A percentile compares a stretch with the other conserved stretches of the same genome.
phyloP scores from a whole-genome alignment of 2,797 vertebrate genomes.

The Holocentrus rufus region DNA sequence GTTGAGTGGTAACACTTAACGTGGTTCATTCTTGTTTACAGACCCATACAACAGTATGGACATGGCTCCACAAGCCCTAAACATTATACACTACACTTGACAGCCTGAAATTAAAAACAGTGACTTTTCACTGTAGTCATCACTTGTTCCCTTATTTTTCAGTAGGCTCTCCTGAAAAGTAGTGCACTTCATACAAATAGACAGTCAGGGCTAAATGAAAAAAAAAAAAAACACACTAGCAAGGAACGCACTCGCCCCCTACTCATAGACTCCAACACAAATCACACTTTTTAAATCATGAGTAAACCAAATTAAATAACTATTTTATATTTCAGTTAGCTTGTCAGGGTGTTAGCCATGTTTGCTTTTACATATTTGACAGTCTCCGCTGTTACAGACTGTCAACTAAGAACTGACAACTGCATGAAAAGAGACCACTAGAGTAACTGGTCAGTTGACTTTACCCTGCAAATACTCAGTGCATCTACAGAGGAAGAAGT shows the following conservation, averaged over 20 bases:
- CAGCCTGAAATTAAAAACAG: constrained; percentile 29
- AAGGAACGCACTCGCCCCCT: background rate
- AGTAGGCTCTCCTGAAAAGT: background rate
- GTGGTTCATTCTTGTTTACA: background rate
- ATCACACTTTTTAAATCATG: background rate
- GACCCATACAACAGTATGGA: background rate
- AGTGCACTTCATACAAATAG: background rate
- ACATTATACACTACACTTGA: background rate
- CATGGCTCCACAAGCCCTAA: background rate
- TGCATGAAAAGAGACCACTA: background rate
- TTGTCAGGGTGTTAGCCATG: background rate
- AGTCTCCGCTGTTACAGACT: background rate
- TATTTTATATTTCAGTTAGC: background rate
- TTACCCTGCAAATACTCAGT: background rate
- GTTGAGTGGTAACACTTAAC: constrained; percentile 23
- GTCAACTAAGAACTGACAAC: background rate
- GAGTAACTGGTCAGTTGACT: background rate
- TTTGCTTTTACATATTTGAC: background rate
- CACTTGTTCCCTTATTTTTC: background rate
- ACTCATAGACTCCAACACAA: too few species aligned
- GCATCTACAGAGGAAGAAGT: background rate
- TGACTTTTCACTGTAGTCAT: background rate
- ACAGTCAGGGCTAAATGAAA: background rate
- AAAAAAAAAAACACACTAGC: background rate
- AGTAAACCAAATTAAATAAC: background rate